Conservation (phyloP, 2,888 invertebrate species). For the Spatulosminthurus flaviceps region DNA sequence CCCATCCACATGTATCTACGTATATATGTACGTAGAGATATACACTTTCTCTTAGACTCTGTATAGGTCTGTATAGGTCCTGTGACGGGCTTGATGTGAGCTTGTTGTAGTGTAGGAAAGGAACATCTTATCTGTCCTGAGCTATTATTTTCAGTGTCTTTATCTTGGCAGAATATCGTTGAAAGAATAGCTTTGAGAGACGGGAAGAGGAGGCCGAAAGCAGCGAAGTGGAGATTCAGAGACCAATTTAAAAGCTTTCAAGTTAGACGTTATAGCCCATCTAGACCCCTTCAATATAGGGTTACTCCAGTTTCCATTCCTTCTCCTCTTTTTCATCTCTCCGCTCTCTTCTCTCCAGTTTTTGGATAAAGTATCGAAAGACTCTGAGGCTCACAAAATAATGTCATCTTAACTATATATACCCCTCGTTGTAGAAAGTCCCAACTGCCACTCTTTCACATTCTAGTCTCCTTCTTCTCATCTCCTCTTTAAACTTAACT, state of each 20-base stretch:
- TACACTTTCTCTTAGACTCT: not conserved
- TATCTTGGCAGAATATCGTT: conserved; percentile 52
- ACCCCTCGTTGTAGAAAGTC: not conserved
- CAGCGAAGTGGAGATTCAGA: conserved; percentile 49
- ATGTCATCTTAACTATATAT: conserved; percentile 44
- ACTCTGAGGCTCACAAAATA: conserved; percentile 46
- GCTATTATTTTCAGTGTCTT: conserved; percentile 55
- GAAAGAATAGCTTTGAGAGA: conserved; percentile 47
- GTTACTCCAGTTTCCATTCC: conserved; percentile 42
- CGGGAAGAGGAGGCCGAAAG: conserved; percentile 42
- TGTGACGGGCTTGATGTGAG: conserved; percentile 8
- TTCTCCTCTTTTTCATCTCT: conserved; percentile 44
- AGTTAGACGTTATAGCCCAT: conserved; percentile 57
- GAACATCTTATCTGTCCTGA: conserved; percentile 58
- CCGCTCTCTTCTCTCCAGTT: conserved; percentile 36
- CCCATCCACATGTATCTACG: not conserved
- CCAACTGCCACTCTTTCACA: conserved; percentile 38
- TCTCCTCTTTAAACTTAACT: conserved; percentile 40
- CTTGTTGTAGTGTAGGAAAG: conserved; percentile 21
- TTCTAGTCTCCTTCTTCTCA: conserved; percentile 19
- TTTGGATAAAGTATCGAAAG: conserved; percentile 50
- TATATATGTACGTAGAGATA: too few relatives aligned
- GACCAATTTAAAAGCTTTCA: conserved; percentile 63
- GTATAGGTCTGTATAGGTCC: not conserved
- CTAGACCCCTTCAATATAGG: conserved; percentile 41